Evolutionary conservation across 2,797 vertebrate species (phyloP).

Genomic region (Microctenopoma stevenorrisi): DNA sequence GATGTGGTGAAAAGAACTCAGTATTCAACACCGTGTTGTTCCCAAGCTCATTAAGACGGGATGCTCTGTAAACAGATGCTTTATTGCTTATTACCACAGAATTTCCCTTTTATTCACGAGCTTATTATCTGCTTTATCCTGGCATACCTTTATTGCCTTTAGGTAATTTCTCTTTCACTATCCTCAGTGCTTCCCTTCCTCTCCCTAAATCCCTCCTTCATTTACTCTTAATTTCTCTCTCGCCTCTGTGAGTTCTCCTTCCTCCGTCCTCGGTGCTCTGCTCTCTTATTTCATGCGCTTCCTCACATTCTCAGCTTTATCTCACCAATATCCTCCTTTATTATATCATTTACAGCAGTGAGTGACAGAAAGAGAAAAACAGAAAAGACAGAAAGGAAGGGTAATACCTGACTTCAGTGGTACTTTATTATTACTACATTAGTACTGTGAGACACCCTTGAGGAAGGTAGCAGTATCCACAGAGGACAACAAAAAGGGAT

Average conservation of each 20-base stretch:
- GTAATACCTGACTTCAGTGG: no score
- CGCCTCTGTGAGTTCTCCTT: background rate
- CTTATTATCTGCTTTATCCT: constrained; percentile 24
- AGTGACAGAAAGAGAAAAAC: background rate
- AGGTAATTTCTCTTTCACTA: constrained; percentile 15
- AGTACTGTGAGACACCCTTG: no score
- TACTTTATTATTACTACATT: no score
- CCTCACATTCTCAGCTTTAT: constrained; percentile 14
- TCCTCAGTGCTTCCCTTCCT: constrained; percentile 4
- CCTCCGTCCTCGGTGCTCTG: background rate
- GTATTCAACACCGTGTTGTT: constrained; percentile 3
- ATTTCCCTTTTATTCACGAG: constrained; percentile 45
- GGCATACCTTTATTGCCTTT: constrained; percentile 40
- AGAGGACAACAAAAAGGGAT: no score
- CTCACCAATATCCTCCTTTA: constrained; percentile 21
- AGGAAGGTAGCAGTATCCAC: no score
- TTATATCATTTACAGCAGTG: constrained; percentile 15
- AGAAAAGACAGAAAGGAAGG: rapidly evolving
- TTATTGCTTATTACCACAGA: constrained; percentile 36
- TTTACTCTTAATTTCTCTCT: constrained; percentile 56
- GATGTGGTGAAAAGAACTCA: background rate
- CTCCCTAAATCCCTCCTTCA: constrained; percentile 65
- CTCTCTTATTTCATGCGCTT: constrained; percentile 11
- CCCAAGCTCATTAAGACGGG: constrained; percentile 12
- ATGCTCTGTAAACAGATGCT: constrained; percentile 7